phyloP scores from a whole-genome alignment of 2,113 vertebrate genomes.

The Dipodomys stephensi region DNA sequence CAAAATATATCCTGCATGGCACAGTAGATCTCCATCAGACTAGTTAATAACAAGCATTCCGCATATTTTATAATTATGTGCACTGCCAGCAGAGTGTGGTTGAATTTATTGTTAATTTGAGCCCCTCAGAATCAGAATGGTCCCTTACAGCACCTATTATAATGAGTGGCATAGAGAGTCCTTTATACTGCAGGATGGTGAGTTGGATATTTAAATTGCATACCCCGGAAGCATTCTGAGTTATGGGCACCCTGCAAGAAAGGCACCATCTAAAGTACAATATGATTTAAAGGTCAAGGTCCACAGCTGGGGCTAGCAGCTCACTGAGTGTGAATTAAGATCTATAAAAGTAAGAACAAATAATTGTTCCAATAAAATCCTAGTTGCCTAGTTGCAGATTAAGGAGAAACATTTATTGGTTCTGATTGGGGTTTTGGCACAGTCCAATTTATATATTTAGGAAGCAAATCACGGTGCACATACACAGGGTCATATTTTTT shows the following conservation, averaged over 20 bases:
- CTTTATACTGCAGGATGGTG: constrained; percentile 77
- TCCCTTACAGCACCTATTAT: constrained; percentile 65
- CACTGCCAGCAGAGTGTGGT: constrained; percentile 64
- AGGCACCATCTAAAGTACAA: constrained; percentile 65
- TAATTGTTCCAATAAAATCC: constrained; percentile 48
- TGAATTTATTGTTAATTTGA: constrained; percentile 76
- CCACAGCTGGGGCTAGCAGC: constrained; percentile 51
- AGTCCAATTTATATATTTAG: constrained; percentile 30
- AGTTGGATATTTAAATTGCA: constrained; percentile 81
- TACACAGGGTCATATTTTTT: neutral
- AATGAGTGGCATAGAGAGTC: constrained; percentile 77
- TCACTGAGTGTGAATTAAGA: constrained; percentile 67
- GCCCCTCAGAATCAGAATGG: constrained; percentile 63
- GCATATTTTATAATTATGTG: constrained; percentile 74
- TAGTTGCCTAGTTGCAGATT: constrained; percentile 40
- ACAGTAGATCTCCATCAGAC: constrained; percentile 57
- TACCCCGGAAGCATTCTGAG: constrained; percentile 69
- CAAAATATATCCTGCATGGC: constrained; percentile 21
- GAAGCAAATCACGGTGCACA: neutral
- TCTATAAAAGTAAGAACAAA: constrained; percentile 50
- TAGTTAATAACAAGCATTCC: constrained; percentile 76
- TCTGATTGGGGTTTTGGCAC: constrained; percentile 15
- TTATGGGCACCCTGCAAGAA: constrained; percentile 70
- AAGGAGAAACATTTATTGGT: constrained; percentile 46
- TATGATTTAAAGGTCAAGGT: constrained; percentile 64